These are phyloP conservation scores for Pollenia angustigena DNA, from an alignment of 2,888 invertebrate genomes.

Conservation along the genomic window DNA sequence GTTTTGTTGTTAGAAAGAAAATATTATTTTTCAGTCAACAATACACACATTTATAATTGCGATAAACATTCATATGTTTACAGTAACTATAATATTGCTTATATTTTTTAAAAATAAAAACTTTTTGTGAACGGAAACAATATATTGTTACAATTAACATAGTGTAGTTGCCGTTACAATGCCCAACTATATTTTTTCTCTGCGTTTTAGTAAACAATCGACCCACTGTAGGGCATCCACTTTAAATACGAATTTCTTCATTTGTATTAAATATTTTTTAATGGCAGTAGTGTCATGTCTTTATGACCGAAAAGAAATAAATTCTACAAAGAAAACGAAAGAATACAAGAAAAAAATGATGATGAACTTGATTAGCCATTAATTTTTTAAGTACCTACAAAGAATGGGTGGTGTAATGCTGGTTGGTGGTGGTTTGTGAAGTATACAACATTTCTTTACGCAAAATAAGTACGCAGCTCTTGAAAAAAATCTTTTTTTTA, in stretches of 20 bases:
- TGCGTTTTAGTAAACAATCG: background rate
- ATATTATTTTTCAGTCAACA: too few relatives aligned
- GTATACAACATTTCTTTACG: background rate
- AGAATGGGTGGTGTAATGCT: background rate
- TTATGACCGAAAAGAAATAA: conserved; percentile 60
- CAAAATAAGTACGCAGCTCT: conserved; percentile 3
- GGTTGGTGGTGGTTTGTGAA: background rate
- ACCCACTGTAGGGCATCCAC: background rate
- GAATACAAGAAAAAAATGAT: conserved; percentile 25
- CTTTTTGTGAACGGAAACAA: too few relatives aligned
- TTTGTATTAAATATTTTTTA: conserved; percentile 61
- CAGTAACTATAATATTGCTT: too few relatives aligned
- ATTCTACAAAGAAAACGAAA: conserved; percentile 35
- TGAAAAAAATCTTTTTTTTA: conserved; percentile 53
- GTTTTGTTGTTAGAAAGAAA: too few relatives aligned
- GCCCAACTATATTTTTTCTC: too few relatives aligned
- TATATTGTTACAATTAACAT: too few relatives aligned
- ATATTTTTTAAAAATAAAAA: too few relatives aligned
- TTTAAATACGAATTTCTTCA: conserved; percentile 54
- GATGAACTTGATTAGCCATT: conserved; percentile 73
- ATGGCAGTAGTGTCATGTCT: conserved; percentile 65
- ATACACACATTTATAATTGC: too few relatives aligned
- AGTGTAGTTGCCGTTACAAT: too few relatives aligned
- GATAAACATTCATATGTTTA: too few relatives aligned
- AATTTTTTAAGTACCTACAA: conserved; percentile 60